Base-by-base conservation (phyloP, 2,797 vertebrate species). In the Anas acuta region DNA sequence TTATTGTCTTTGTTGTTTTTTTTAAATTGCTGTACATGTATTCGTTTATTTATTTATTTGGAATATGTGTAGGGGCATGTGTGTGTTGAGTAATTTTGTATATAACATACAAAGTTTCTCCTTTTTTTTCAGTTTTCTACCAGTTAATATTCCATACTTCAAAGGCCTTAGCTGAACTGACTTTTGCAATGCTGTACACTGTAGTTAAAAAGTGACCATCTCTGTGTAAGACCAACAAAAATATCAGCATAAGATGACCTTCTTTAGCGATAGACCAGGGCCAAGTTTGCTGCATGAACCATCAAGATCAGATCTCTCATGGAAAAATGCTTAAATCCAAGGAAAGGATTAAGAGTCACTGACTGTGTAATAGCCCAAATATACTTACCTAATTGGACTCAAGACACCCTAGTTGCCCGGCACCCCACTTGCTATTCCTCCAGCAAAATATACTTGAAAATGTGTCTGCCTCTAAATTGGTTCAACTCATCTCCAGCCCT, bases 21-120 rank as follows among this genome's bases (percentile, higher is more conserved):
- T 78, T 78, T 45, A 20, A 57, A 33, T 72, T 9, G 11, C 22
- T 69, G 14, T 4, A 2, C 1, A 0, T 65, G 19, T 58, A 15
- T 28, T 51, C 71, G 17, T 69, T 11, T 0, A 1, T 47, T 47
- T 47, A 21, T 47, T 47, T 47, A 47, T 49, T 49, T 49, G 4
- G 4, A 6, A 14, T 39, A 35, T 4, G 1, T 37, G 4, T 30
- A 43, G 7, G 18, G 5, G 0, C 1, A 35, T 53, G 6, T 49
- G 9, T 41, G 4, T 53, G 45, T 71, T 22, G 20, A 33, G 22
- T 13, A 62, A 62, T 43, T 62, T 54, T 75, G 7, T 25, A 39
- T 49, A 37, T 26, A 49, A 61, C 47, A 37, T 69, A 37, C 6
- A 13, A 71, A 89, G 33, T 71, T 23, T 28, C 7, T 28, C 32